Evolutionary conservation across 2,888 invertebrate genomes (phyloP).

Genomic region (Orthosia cruda): DNA sequence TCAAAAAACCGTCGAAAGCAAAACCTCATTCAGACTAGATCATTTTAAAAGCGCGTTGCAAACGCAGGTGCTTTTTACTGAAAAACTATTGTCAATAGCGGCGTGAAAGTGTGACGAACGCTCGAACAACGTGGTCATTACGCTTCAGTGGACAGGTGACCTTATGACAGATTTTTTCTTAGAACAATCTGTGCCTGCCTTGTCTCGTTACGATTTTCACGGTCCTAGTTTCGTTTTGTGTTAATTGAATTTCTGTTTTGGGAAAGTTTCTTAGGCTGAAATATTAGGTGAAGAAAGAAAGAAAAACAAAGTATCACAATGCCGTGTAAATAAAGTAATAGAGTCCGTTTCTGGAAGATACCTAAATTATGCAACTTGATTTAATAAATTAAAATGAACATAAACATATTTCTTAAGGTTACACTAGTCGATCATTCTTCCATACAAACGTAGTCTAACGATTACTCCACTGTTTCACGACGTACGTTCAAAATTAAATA

Average conservation of each 20-base stretch:
- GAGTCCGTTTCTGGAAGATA: too few species aligned
- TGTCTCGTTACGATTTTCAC: constrained; percentile 36
- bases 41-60: constrained; percentile 30
- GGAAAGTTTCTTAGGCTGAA: constrained; percentile 31
- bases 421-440: too few species aligned
- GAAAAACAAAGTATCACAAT: too few species aligned
- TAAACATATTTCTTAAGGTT: too few species aligned
- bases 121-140: constrained; percentile 39
- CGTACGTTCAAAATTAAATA: too few species aligned
- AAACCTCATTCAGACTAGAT: constrained; percentile 35
- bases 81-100: constrained; percentile 51
- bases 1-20: constrained; percentile 31
- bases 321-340: too few species aligned
- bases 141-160: constrained; percentile 55
- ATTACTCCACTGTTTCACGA: too few species aligned
- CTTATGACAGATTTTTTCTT: constrained; percentile 52
- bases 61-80: constrained; percentile 57
- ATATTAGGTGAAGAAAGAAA: too few species aligned
- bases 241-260: constrained; percentile 23
- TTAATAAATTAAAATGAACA: too few species aligned
- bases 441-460: too few species aligned
- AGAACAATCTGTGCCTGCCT: constrained; percentile 36
- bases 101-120: constrained; percentile 67
- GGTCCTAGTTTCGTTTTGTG: constrained; percentile 20
- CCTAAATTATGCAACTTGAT: too few species aligned